Percentiles rank a stretch among this genome's conserved stretches.
Evolutionary conservation across 1,140 invertebrate species (phyloP).

Genomic region (Drosophila yakuba): DNA sequence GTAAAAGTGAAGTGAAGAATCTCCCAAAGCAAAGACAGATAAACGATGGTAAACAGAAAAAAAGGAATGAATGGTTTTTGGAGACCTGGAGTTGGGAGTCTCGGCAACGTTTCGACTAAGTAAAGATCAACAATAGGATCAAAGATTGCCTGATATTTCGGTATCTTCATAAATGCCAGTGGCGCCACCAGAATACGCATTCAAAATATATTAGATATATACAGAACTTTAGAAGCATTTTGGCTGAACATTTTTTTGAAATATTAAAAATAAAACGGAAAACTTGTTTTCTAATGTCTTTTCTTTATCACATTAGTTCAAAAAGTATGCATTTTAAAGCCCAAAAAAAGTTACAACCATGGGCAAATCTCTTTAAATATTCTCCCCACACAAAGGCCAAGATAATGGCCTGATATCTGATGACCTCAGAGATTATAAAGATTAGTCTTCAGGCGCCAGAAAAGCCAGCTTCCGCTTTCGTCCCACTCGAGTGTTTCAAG

Average conservation of each 20-base stretch:
- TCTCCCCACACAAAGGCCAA: neutral
- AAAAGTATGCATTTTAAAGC: neutral
- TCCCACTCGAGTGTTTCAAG: conserved; percentile 38
- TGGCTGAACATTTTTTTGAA: no score
- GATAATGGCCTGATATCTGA: conserved; percentile 25
- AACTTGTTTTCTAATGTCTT: no score
- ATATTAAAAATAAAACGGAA: no score
- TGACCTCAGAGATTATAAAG: conserved; percentile 38
- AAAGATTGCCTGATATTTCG: conserved; percentile 8
- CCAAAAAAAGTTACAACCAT: neutral
- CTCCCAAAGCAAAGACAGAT: conserved; percentile 12
- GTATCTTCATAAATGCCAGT: conserved; percentile 8
- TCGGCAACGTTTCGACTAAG: conserved; percentile 26
- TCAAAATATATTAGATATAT: no score
- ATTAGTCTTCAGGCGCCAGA: conserved; percentile 45
- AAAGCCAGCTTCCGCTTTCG: conserved; percentile 44
- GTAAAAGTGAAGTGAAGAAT: neutral
- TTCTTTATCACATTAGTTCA: neutral
- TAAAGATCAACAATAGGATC: conserved; percentile 39
- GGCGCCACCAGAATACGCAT: conserved; percentile 25
- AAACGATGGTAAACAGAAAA: conserved; percentile 24
- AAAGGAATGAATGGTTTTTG: conserved; percentile 17
- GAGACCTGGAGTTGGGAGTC: neutral
- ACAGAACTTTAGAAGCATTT: no score
- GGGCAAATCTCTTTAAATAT: neutral